These are phyloP conservation scores for Gandaritis pyraliata DNA, from an alignment of 2,888 invertebrate species.

Conservation along the genomic window DNA sequence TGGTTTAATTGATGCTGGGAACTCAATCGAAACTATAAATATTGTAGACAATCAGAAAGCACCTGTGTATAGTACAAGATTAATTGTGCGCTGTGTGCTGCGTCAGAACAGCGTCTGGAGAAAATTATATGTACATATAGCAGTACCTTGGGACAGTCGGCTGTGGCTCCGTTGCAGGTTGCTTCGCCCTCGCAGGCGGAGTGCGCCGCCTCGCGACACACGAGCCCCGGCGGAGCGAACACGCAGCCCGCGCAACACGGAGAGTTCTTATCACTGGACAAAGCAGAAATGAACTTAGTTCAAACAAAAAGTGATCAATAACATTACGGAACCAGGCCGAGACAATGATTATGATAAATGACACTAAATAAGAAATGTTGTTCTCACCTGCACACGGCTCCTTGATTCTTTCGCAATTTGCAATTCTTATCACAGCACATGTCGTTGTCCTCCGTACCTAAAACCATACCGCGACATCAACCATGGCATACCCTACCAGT, in stretches of 20 bases:
- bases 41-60: too few relatives aligned
- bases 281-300: neutral
- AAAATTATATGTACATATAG: neutral
- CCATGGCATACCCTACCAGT: neutral
- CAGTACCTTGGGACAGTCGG: slow-evolving; percentile 77
- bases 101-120: too few relatives aligned
- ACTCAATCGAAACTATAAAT: too few relatives aligned
- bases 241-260: slow-evolving; percentile 97
- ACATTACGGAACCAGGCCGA: too few relatives aligned
- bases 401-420: slow-evolving; percentile 90
- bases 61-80: too few relatives aligned
- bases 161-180: slow-evolving; percentile 90
- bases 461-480: slow-evolving; percentile 13
- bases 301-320: too few relatives aligned
- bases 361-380: too few relatives aligned
- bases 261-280: slow-evolving; percentile 93
- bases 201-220: slow-evolving; percentile 95
- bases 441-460: slow-evolving; percentile 94
- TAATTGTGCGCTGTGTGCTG: too few relatives aligned
- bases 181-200: slow-evolving; percentile 97
- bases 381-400: slow-evolving; percentile 93
- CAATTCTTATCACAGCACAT: slow-evolving; percentile 97
- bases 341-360: too few relatives aligned
- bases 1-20: too few relatives aligned
- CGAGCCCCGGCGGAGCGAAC: slow-evolving; percentile 91